Evolutionary conservation across 1,140 invertebrate genomes (phyloP), one percentile per base, ranked within the genome.

Genomic region (Danaus plexippus): DNA sequence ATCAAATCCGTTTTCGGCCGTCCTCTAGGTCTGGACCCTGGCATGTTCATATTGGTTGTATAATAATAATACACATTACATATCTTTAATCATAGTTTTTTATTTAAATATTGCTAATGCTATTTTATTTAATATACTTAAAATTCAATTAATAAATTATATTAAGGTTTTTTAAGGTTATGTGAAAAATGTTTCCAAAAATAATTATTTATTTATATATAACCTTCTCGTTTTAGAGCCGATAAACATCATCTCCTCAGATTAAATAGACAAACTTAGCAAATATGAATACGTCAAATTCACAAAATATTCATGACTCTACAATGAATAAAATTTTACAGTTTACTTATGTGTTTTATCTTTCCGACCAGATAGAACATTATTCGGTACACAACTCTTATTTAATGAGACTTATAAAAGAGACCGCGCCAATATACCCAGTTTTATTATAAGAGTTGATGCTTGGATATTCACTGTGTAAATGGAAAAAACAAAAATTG

Each of bases 371-470:
- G 9, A n/a, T 8, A 13, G 58, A 22, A 57, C 48, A 11, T 58
- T 62, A 8, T 74, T 71, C 11, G 41, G 47, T 6, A 61, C 46
- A 2, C 61, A 78, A 9, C 51, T 54, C 0, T 72, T 67, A 9
- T 83, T 77, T 40, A 59, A 70, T 46, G 52, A 73, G 22, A 50
- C 69, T 0, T 78, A 78, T 48, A 69, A 67, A 50, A 65, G 51
- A 22, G 60, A 63, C 0, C 69, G 80, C 51, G 66, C 67, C 1
- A 84, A 84, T 50, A 32, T 73, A 2, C 32, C 32, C 6, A 61
- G 61, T n/a, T 70, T 57, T n/a, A 40, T 70, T 0, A 52, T 66
- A 8, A 77, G 75, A 2, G n/a, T n/a, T n/a, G 43, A 79, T 13
- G 51, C 54, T 9, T 12, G 63, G 7, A 75, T 67, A 0, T 68